Evolutionary conservation across 2,888 invertebrate genomes (phyloP).

Genomic region (Coelinius sp.): DNA sequence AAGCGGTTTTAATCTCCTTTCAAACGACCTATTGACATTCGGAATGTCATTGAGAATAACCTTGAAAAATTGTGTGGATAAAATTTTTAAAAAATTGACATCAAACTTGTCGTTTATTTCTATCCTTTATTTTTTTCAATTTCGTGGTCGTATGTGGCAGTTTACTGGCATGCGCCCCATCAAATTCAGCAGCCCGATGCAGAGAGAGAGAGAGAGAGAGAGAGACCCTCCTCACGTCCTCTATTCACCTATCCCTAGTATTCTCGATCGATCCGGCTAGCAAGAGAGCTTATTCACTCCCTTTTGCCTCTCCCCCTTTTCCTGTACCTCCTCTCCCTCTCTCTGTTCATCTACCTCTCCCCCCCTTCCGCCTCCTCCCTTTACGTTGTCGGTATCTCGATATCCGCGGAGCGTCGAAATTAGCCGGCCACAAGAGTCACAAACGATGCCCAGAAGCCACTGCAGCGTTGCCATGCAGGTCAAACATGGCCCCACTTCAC

Average conservation of each 20-base stretch:
- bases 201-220: slow-evolving; percentile 36
- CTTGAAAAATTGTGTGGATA: not conserved
- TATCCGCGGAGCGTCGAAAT: slow-evolving; percentile 41
- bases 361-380: slow-evolving; percentile 24
- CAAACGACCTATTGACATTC: not conserved
- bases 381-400: slow-evolving; percentile 36
- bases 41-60: not conserved
- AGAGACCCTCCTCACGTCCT: slow-evolving; percentile 32
- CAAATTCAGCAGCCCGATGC: slow-evolving; percentile 32
- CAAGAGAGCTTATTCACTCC: slow-evolving; percentile 44
- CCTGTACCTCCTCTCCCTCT: slow-evolving; percentile 5
- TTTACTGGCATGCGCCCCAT: slow-evolving; percentile 28
- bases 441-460: slow-evolving; percentile 40
- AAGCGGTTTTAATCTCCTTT: not conserved
- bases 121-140: not conserved
- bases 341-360: slow-evolving; percentile 7
- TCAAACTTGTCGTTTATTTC: not conserved
- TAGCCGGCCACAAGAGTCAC: slow-evolving; percentile 41
- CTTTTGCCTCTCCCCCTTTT: slow-evolving; percentile 36
- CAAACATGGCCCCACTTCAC: slow-evolving; percentile 25
- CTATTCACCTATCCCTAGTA: slow-evolving; percentile 32
- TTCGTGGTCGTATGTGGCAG: slow-evolving; percentile 1
- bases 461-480: slow-evolving; percentile 43
- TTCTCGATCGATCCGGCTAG: slow-evolving; percentile 45
- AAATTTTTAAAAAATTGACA: not conserved